phyloP scores from a whole-genome alignment of 2,113 vertebrate genomes.

The Plestiodon gilberti region DNA sequence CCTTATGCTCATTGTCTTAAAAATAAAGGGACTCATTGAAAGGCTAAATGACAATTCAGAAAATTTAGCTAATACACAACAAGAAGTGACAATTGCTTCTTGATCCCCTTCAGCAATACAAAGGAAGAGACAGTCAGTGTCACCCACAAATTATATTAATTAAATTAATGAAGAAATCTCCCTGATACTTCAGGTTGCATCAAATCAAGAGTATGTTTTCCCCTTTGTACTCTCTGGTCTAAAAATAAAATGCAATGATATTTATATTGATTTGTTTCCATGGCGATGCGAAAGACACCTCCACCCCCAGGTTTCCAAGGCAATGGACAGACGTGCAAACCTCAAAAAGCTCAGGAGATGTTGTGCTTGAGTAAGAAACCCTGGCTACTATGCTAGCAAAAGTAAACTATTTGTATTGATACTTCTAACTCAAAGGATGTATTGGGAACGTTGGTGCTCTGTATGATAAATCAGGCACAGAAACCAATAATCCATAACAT shows the following conservation, averaged over 20 bases:
- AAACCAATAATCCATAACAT: neutral
- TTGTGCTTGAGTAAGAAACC: slow-evolving; percentile 52
- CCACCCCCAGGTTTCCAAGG: slow-evolving; percentile 67
- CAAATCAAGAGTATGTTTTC: slow-evolving; percentile 23
- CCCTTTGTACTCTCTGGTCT: slow-evolving; percentile 51
- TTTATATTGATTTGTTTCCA: slow-evolving; percentile 74
- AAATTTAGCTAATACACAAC: slow-evolving; percentile 53
- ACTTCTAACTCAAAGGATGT: neutral
- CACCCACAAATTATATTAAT: slow-evolving; percentile 57
- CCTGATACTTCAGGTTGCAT: slow-evolving; percentile 37
- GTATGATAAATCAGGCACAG: neutral
- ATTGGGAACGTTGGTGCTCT: neutral
- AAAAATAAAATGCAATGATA: slow-evolving; percentile 70
- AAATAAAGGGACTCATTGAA: slow-evolving; percentile 48
- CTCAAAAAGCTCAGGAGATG: slow-evolving; percentile 39
- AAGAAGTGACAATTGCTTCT: slow-evolving; percentile 54
- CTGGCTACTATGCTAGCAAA: slow-evolving; percentile 33
- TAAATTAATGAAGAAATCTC: slow-evolving; percentile 45
- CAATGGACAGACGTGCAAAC: slow-evolving; percentile 65
- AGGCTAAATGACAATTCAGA: slow-evolving; percentile 37
- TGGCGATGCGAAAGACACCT: slow-evolving; percentile 61
- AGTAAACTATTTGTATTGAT: slow-evolving; percentile 18
- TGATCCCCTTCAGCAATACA: slow-evolving; percentile 35
- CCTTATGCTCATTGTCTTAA: slow-evolving; percentile 37
- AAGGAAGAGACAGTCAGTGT: slow-evolving; percentile 43